phyloP scores from a whole-genome alignment of 2,113 vertebrate genomes.

The Fregetta grallaria region DNA sequence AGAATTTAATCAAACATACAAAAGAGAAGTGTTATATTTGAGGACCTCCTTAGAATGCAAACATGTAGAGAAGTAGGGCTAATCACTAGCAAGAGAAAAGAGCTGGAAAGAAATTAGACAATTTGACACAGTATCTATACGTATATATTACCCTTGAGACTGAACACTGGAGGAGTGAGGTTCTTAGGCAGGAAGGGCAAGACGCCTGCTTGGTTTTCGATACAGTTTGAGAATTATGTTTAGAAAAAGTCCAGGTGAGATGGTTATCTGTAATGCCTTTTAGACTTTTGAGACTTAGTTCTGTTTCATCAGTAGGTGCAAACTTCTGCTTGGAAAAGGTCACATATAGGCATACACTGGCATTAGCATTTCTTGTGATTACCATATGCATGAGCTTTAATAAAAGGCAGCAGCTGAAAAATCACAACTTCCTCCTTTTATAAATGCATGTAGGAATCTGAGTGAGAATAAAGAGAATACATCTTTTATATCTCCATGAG shows the following conservation, averaged over 20 bases:
- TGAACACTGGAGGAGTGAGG: neutral
- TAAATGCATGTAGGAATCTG: neutral
- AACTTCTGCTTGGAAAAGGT: neutral
- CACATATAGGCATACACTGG: neutral
- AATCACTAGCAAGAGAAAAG: neutral
- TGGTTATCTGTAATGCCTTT: neutral
- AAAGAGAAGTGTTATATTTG: neutral
- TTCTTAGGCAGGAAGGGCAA: neutral
- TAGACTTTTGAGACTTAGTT: neutral
- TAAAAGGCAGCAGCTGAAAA: neutral
- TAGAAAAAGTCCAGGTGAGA: neutral
- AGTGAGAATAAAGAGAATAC: neutral
- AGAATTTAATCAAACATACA: neutral
- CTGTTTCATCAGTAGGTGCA: neutral
- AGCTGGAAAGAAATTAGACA: neutral
- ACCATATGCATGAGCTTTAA: neutral
- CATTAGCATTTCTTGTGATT: conserved; percentile 1
- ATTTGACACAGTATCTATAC: neutral
- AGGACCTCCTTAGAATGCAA: conserved; percentile 6
- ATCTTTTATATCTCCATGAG: neutral
- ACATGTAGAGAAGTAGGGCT: neutral
- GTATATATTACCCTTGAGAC: neutral
- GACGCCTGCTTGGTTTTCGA: neutral
- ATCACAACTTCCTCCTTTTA: neutral
- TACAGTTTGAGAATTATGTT: neutral